Evolutionary conservation across 2,797 vertebrate genomes (phyloP), one percentile per base, ranked within the genome.

Genomic region (Melopsittacus undulatus): DNA sequence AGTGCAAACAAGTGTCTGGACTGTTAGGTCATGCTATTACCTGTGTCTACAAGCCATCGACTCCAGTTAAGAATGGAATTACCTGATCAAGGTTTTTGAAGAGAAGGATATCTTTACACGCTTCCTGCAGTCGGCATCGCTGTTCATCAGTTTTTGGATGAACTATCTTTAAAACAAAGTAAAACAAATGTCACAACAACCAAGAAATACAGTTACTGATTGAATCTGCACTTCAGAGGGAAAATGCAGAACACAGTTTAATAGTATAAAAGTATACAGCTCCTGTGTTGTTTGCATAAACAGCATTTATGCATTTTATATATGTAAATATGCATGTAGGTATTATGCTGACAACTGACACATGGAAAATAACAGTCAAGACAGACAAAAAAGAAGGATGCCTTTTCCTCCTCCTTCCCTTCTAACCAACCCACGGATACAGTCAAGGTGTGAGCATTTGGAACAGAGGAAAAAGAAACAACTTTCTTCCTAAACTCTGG

Each of bases 51-150:
- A 77, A 51, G 76, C 13, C 56, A 91, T 30, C n/a, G 69, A 54
- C n/a, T 92, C 18, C 14, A 69, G 26, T 73, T 76, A 73, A 48
- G 21, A 94, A 42, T 43, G 19, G 5, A 42, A 69, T 95, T 98
- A 99, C 99, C 98, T 99, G 99, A 96, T 99, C 99, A 83, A 99
- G 98, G 96, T 99, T 99, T 98, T 99, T 99, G 97, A 99, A 99
- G 90, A 99, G 97, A 46, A 99, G 98, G 95, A 99, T 99, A 97
- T 99, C 99, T 98, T 98, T 98, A 96, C 99, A 99, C 76, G 99
- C 98, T 96, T 99, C 99, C 97, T 99, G 99, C 97, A 99, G 98
- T 97, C 99, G 98, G 97, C 98, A 98, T 97, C 99, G 98, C 96
- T 99, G 99, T 69, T 98, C 99, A 67, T 99, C 99, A 97, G 99